Evolutionary conservation across 2,113 vertebrate genomes (phyloP), one percentile per base, ranked within the genome.

Genomic region (Labeo catla): DNA sequence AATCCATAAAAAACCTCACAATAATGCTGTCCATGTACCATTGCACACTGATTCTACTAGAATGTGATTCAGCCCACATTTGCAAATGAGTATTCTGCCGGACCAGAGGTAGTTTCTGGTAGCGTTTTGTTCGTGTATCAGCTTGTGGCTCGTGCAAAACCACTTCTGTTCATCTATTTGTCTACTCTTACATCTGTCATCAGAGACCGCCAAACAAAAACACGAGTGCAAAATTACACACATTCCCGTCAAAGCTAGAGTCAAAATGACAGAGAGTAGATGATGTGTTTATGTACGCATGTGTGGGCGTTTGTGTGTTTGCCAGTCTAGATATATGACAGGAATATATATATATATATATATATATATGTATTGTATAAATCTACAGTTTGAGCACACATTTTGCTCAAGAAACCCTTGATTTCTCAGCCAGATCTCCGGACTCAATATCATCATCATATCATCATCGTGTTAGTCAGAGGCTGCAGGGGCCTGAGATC

Each of bases 391-490:
- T 59, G 19, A n/a, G 57, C 57, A n/a, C 57, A 59, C 57, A 4
- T 59, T 59, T 8, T 59, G 21, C 21, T 59, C 57, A 59, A 59
- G 19, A 59, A 59, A n/a, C 57, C 57, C 57, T n/a, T 59, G 21
- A 59, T 59, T 59, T 59, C 21, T 59, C 11, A 59, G 63, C 49
- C 59, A 73, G 74, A 47, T 76, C 68, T 81, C 68, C 52, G 76
- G 86, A 81, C 36, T 87, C 83, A 68, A 82, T 43, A 3, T 68
- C 70, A 76, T 76, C 54, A 12, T 82, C 59, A 16, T 63, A 50
- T 77, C 68, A 88, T 85, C 68, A 68, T 54, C 45, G 15, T 5
- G 63, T 78, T 85, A 72, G 54, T 59, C 57, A 59, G 57, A 59
- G 57, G 57, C 8, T 0, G 57, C 19, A 59, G 57, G 21, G 57